Evolutionary conservation across 1,140 invertebrate species (phyloP).

Genomic region (Copidosoma floridanum): DNA sequence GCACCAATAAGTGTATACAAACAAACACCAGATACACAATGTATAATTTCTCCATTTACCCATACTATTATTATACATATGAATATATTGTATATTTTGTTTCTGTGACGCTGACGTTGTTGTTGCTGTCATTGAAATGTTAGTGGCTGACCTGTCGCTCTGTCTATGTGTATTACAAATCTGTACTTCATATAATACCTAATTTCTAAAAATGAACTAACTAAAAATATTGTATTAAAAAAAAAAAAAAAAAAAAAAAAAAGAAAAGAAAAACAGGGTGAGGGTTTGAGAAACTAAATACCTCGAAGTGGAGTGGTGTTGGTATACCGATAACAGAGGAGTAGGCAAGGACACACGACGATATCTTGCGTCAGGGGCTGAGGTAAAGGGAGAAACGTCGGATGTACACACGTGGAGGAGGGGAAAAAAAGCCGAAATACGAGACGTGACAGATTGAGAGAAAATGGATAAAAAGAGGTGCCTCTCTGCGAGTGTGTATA

Average conservation of each 20-base stretch:
- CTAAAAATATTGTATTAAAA: neutral
- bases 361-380: too few relatives aligned
- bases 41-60: too few relatives aligned
- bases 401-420: neutral
- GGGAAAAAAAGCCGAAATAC: neutral
- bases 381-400: neutral
- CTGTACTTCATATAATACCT: neutral
- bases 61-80: too few relatives aligned
- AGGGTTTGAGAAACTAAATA: too few relatives aligned
- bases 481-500: neutral
- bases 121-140: slow-evolving; percentile 39
- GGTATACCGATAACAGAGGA: neutral
- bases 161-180: slow-evolving; percentile 30
- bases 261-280: too few relatives aligned
- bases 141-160: slow-evolving; percentile 40
- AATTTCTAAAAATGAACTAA: neutral
- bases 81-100: slow-evolving; percentile 2
- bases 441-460: neutral
- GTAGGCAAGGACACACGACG: neutral
- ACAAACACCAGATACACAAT: slow-evolving; percentile 4
- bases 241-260: neutral
- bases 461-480: neutral
- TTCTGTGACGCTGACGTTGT: slow-evolving; percentile 33
- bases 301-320: too few relatives aligned
- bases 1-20: slow-evolving; percentile 4